phyloP scores from a whole-genome alignment of 1,140 invertebrate genomes.

The Aphelinus atriplicis region DNA sequence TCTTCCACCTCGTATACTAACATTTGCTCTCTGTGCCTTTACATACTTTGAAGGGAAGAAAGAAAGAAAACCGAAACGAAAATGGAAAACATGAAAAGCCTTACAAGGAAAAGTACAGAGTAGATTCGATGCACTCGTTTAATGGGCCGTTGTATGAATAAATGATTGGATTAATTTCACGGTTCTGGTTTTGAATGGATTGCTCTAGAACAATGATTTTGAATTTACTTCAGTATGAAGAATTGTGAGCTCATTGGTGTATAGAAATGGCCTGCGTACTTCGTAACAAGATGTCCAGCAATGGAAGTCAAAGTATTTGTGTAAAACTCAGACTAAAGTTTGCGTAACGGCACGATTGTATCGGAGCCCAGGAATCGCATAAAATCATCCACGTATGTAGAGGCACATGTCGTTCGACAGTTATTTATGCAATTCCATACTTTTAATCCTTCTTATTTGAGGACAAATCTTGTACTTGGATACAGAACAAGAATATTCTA shows the following conservation, averaged over 20 bases:
- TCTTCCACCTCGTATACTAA: slow-evolving; percentile 5
- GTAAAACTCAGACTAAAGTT: not conserved
- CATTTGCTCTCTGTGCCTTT: slow-evolving; percentile 34
- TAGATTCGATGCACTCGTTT: no score
- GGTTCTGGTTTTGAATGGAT: no score
- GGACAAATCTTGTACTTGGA: no score
- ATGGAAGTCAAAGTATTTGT: not conserved
- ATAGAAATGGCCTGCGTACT: not conserved
- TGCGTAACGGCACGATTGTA: slow-evolving; percentile 20
- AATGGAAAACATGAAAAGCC: not conserved
- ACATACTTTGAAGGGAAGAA: slow-evolving; percentile 9
- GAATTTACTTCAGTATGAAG: no score
- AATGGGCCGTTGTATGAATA: no score
- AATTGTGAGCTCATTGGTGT: no score
- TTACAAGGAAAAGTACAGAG: slow-evolving; percentile 6
- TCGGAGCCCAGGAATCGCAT: slow-evolving; percentile 1
- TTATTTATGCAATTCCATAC: not conserved
- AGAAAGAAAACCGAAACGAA: slow-evolving; percentile 3
- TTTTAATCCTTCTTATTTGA: not conserved
- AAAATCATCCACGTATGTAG: not conserved
- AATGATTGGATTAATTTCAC: no score
- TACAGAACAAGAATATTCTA: no score
- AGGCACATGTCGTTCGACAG: not conserved
- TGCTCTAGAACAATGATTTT: no score
- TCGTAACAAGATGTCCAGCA: slow-evolving; percentile 8